phyloP scores from a whole-genome alignment of 2,113 vertebrate species.

The Muntiacus muntjak region DNA sequence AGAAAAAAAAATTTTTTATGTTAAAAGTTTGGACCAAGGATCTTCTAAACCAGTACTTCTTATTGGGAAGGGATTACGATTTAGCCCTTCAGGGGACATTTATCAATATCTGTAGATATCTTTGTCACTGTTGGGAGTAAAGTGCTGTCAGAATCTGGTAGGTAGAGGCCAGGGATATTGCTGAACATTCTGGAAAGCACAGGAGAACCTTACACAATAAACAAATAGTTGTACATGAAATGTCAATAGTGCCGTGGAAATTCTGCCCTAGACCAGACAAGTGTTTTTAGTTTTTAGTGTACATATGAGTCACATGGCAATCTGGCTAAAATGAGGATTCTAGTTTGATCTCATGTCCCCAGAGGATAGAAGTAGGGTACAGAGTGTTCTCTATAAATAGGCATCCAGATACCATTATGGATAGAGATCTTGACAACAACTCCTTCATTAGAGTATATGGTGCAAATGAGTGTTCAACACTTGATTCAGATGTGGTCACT shows the following conservation, averaged over 20 bases:
- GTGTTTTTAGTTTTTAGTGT: neutral
- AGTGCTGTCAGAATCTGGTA: neutral
- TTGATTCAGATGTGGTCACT: neutral
- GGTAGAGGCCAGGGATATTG: neutral
- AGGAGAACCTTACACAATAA: too few species aligned
- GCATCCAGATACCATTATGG: neutral
- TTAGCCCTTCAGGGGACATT: neutral
- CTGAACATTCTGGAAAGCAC: neutral
- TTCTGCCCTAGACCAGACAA: neutral
- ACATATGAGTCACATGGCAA: neutral
- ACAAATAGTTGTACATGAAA: neutral
- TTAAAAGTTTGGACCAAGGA: neutral
- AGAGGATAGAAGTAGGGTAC: neutral
- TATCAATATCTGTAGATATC: neutral
- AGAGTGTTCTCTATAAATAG: neutral
- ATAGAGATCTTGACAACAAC: neutral
- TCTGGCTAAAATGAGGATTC: neutral
- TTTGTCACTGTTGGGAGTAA: neutral
- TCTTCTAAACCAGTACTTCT: neutral
- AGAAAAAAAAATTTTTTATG: neutral
- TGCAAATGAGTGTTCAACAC: neutral
- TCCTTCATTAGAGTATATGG: neutral
- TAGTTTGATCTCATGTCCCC: neutral
- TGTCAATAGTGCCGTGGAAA: neutral
- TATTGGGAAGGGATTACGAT: neutral